Evolutionary conservation across 2,113 vertebrate genomes (phyloP).

Genomic region (Atlantisia rogersi): DNA sequence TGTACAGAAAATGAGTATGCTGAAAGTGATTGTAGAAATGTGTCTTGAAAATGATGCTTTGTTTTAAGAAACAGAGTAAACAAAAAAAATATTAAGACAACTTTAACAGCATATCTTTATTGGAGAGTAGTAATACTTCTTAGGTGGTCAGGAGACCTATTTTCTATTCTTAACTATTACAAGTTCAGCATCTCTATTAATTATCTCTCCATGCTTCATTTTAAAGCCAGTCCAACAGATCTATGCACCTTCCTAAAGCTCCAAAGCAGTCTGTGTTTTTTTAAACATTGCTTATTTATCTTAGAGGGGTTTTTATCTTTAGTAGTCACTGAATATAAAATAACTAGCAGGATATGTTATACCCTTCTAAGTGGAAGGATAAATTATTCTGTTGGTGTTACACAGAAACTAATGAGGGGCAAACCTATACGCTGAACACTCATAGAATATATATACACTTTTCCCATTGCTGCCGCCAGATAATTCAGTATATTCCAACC

Average conservation of each 20-base stretch:
- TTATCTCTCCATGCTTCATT: neutral
- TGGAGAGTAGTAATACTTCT: neutral
- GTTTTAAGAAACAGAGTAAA: neutral
- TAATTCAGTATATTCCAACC: neutral
- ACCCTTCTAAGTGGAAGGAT: neutral
- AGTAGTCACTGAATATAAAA: neutral
- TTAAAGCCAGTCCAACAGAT: neutral
- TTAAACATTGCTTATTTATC: neutral
- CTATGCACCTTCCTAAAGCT: neutral
- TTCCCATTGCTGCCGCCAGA: neutral
- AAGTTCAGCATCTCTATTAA: neutral
- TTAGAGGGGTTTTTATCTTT: neutral
- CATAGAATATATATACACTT: neutral
- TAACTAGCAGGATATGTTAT: neutral
- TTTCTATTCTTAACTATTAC: neutral
- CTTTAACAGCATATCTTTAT: neutral
- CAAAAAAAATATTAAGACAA: neutral
- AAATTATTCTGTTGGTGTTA: neutral
- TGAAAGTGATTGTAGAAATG: neutral
- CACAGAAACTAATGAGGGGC: neutral
- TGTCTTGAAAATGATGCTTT: neutral
- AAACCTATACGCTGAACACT: neutral
- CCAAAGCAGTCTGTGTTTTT: neutral
- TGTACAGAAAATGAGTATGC: neutral
- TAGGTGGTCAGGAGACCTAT: neutral